phyloP scores from a whole-genome alignment of 1,140 invertebrate species.

The Drosophila grimshawi region DNA sequence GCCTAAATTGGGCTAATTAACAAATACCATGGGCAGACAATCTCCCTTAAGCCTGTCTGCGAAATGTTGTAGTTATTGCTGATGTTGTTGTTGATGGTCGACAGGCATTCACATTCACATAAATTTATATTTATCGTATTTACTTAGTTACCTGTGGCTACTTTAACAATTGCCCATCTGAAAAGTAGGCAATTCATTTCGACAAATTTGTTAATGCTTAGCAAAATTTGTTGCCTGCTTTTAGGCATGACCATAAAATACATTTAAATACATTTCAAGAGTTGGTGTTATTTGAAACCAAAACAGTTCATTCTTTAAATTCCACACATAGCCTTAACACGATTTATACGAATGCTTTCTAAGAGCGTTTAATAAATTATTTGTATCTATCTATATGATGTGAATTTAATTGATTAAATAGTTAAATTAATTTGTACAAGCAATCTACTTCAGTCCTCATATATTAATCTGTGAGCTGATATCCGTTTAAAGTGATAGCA shows the following conservation, averaged over 20 bases:
- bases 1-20: conserved; percentile 66
- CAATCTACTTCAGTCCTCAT: too few species aligned
- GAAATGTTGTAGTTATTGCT: conserved; percentile 24
- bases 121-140: conserved; percentile 37
- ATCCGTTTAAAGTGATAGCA: too few species aligned
- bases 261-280: neutral
- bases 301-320: too few species aligned
- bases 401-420: too few species aligned
- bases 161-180: conserved; percentile 20
- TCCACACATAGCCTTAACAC: neutral
- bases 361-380: too few species aligned
- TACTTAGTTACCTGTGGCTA: neutral
- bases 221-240: conserved; percentile 23
- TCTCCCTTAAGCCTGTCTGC: conserved; percentile 37
- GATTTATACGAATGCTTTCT: too few species aligned
- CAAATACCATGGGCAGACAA: conserved; percentile 62
- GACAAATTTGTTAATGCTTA: neutral
- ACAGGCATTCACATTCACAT: neutral
- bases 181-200: conserved; percentile 60
- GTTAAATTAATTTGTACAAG: too few species aligned
- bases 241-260: neutral
- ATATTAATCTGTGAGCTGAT: too few species aligned
- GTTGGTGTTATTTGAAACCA: neutral
- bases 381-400: too few species aligned
- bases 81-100: conserved; percentile 17